A percentile compares a stretch with the other conserved stretches of the same genome.
These are phyloP conservation scores for Drosophila repletoides DNA, from an alignment of 1,140 invertebrate genomes.

Conservation along the genomic window DNA sequence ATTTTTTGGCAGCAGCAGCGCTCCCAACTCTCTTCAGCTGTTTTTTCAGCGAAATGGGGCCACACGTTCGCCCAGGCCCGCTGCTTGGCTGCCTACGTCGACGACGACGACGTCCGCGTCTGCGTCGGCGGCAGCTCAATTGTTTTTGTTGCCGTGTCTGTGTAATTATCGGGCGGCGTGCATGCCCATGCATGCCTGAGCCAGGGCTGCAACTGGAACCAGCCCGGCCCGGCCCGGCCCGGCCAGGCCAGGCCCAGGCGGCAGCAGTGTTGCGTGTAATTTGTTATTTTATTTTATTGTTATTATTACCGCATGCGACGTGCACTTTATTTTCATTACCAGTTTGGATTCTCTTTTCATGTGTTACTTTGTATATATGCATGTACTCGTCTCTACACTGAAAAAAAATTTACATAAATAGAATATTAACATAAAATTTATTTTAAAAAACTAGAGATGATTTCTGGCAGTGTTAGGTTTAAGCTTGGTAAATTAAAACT, in stretches of 20 bases:
- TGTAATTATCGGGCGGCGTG: constrained; percentile 68
- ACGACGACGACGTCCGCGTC: constrained; percentile 20
- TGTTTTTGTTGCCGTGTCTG: constrained; percentile 68
- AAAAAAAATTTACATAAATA: too few relatives aligned
- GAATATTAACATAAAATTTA: too few relatives aligned
- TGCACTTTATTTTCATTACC: constrained; percentile 81
- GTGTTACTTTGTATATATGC: constrained; percentile 68
- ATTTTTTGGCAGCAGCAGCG: constrained; percentile 21
- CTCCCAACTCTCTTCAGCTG: constrained; percentile 18
- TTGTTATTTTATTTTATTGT: constrained; percentile 82
- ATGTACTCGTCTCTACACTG: too few relatives aligned
- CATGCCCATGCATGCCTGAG: constrained; percentile 60
- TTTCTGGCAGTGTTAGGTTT: too few relatives aligned
- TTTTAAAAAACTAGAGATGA: too few relatives aligned
- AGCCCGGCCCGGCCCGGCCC: constrained; percentile 18
- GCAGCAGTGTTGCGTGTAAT: constrained; percentile 81
- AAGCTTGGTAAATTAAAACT: too few relatives aligned
- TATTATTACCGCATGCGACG: constrained; percentile 81
- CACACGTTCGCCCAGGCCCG: constrained; percentile 51
- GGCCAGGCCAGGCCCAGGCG: constrained; percentile 13
- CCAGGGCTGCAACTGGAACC: constrained; percentile 4
- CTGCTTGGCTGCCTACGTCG: constrained; percentile 6
- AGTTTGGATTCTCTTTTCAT: constrained; percentile 71
- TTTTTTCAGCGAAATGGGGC: constrained; percentile 65
- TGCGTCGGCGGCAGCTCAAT: constrained; percentile 54